Base-by-base conservation (phyloP, 1,140 invertebrate species). In the Ceratoteleas bidentatus region DNA sequence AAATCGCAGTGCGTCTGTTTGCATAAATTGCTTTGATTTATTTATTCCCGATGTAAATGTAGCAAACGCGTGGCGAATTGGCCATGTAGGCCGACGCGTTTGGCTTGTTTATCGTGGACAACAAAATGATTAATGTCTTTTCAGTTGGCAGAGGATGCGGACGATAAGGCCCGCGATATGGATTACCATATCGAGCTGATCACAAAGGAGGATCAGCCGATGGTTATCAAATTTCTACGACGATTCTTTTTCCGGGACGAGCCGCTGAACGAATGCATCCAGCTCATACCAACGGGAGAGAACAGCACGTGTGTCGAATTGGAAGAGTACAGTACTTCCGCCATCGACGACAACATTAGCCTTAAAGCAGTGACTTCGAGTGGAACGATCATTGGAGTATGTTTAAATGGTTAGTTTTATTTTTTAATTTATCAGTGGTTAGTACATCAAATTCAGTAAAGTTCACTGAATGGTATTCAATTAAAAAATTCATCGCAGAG, bases 231-330 rank as follows among this genome's bases (percentile, higher is more conserved):
- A 7, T 94, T 94, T 86, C 86, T 94, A 0, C 90, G 91, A 57
- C 90, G 91, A 83, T 94, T 93, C 85, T 96, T 96, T 92, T 95
- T 95, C 90, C 92, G 92, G 11, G 95, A 96, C 66, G 95, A 96
- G 82, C 95, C 95, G 0, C 88, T 95, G n/a, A 95, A 95, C 86
- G 87, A 93, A 4, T 91, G 88, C 40, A 92, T 95, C 14, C 87
- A 93, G 45, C 86, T 95, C 0, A 89, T 95, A 70, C 87, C 89
- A 6, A 93, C 93, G 8, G 93, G 93, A 2, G 92, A 93, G 14
- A 91, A 93, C n/a, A 93, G 92, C n/a, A 92, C 92, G 6, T 95
- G 94, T 81, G 4, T 83, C 1, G 94, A 95, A 80, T 85, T 95
- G 11, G 95, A 96, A 78, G 92, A 94, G 2, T 95, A 94, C 81